Percentiles rank a stretch among this genome's conserved stretches.
These are phyloP conservation scores for Dyspetes luteomarginatus DNA, from an alignment of 2,888 invertebrate species.

Conservation along the genomic window DNA sequence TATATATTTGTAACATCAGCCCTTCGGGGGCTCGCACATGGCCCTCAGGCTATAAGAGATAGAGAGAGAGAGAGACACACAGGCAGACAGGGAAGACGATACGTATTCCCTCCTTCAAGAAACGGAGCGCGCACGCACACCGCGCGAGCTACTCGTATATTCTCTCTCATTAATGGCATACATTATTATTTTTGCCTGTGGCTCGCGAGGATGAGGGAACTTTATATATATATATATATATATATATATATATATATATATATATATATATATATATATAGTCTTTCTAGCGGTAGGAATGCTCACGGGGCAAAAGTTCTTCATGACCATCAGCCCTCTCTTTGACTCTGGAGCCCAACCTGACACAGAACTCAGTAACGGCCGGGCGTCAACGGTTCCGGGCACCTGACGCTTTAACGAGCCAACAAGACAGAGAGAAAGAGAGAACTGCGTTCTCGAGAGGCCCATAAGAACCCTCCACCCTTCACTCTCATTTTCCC, in stretches of 20 bases:
- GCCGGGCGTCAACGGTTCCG: conserved; percentile 81
- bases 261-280: too few relatives aligned
- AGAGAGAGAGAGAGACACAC: conserved; percentile 60
- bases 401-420: conserved; percentile 82
- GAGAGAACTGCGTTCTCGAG: neutral
- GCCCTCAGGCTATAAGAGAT: conserved; percentile 72
- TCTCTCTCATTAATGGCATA: conserved; percentile 82
- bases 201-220: conserved; percentile 36
- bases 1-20: too few relatives aligned
- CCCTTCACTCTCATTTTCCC: conserved; percentile 62
- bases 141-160: conserved; percentile 68
- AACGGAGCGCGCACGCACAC: conserved; percentile 72
- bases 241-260: conserved; percentile 34
- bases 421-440: conserved; percentile 58
- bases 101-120: conserved; percentile 68
- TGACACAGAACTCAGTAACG: conserved; percentile 74
- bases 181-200: conserved; percentile 77
- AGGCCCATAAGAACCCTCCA: conserved; percentile 45
- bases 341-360: conserved; percentile 6
- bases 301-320: conserved; percentile 35
- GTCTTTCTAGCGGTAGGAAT: conserved; percentile 37
- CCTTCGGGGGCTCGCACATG: conserved; percentile 77
- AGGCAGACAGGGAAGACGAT: conserved; percentile 36
- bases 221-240: conserved; percentile 6
- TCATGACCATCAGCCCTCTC: conserved; percentile 24